Conservation (phyloP, 2,113 vertebrate genomes). For the Sceloporus undulatus region DNA sequence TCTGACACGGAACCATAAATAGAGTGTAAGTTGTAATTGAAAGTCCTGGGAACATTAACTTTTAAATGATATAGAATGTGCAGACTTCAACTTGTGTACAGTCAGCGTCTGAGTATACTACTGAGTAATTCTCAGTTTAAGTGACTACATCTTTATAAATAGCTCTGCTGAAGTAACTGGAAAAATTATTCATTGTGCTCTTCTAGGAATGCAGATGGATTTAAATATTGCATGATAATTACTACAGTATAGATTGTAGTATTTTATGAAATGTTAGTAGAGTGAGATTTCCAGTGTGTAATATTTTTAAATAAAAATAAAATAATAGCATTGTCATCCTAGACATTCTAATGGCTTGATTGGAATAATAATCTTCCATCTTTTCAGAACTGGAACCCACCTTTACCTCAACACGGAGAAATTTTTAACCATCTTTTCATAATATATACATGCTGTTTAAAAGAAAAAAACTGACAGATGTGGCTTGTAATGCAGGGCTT, state of each 20-base stretch:
- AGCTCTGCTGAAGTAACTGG: conserved; percentile 8
- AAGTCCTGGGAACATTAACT: conserved; percentile 13
- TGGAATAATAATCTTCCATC: neutral
- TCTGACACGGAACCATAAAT: conserved; percentile 14
- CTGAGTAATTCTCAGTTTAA: conserved; percentile 21
- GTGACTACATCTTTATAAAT: conserved; percentile 12
- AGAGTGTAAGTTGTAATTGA: conserved; percentile 8
- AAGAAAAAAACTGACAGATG: neutral
- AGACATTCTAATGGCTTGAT: neutral
- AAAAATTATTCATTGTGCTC: conserved; percentile 18
- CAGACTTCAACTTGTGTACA: neutral
- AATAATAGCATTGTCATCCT: neutral
- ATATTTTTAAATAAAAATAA: neutral
- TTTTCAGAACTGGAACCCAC: neutral
- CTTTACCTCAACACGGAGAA: neutral
- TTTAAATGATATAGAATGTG: neutral
- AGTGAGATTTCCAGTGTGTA: neutral
- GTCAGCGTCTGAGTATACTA: conserved; percentile 7
- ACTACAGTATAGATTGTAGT: neutral
- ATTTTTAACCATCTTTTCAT: neutral
- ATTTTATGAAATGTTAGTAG: neutral
- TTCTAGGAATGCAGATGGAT: neutral
- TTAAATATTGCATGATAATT: neutral
- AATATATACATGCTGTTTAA: neutral
- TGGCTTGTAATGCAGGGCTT: neutral